Evolutionary conservation across 2,797 vertebrate species (phyloP).

Genomic region (Anomalospiza imberbis): DNA sequence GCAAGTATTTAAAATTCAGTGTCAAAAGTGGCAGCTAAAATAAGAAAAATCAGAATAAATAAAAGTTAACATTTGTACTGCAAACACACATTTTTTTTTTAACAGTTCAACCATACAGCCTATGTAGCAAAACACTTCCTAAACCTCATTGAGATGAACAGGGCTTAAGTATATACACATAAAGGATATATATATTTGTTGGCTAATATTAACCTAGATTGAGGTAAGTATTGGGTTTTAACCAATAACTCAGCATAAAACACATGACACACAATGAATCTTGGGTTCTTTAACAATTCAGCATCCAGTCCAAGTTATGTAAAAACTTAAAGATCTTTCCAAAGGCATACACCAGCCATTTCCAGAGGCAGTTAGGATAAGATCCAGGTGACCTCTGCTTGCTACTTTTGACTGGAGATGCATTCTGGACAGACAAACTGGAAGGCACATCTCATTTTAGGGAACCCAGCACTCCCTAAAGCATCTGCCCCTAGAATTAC

Average conservation of each 20-base stretch:
- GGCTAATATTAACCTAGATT: not conserved
- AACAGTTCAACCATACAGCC: not conserved
- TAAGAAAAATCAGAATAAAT: constrained; percentile 8
- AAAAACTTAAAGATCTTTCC: not conserved
- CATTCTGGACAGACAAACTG: not conserved
- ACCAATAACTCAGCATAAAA: not conserved
- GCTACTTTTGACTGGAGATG: not conserved
- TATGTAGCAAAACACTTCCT: not conserved
- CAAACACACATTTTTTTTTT: not conserved
- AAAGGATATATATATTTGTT: not conserved
- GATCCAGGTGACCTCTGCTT: not conserved
- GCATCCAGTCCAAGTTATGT: not conserved
- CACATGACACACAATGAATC: not conserved
- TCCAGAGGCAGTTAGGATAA: not conserved
- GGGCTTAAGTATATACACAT: not conserved
- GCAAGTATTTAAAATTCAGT: not conserved
- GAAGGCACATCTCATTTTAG: not conserved
- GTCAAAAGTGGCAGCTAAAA: not conserved
- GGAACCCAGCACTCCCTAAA: not conserved
- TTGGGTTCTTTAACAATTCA: not conserved
- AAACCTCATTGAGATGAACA: not conserved
- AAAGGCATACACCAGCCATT: not conserved
- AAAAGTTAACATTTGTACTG: constrained; percentile 24
- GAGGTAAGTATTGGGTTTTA: not conserved
- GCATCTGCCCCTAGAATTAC: not conserved